These are phyloP conservation scores for Drosophila peninsularis DNA, from an alignment of 2,888 invertebrate species.

Conservation along the genomic window DNA sequence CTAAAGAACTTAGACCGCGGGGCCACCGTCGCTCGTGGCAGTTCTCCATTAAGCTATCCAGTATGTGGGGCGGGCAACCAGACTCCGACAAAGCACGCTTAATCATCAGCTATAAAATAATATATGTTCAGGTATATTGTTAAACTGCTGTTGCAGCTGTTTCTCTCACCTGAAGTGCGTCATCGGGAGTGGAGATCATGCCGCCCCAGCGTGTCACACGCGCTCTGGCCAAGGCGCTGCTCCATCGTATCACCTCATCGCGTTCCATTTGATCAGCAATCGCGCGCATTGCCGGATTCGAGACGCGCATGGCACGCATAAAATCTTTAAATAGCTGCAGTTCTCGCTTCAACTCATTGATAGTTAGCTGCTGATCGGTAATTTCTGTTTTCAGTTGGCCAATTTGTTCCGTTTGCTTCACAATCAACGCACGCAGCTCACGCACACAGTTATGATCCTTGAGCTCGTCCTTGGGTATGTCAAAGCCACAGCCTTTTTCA, in stretches of 20 bases:
- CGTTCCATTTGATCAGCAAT: constrained; percentile 97
- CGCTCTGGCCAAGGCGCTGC: constrained; percentile 91
- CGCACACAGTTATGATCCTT: constrained; percentile 97
- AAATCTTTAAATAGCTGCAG: constrained; percentile 95
- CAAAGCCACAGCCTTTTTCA: constrained; percentile 96
- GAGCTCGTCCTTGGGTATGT: constrained; percentile 97
- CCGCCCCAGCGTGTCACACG: constrained; percentile 98
- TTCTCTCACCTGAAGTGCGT: constrained; percentile 91
- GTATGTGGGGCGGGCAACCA: constrained; percentile 96
- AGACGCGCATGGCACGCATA: constrained; percentile 96
- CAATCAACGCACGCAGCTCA: constrained; percentile 93
- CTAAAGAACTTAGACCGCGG: constrained; percentile 94
- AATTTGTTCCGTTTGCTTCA: constrained; percentile 94
- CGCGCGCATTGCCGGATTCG: constrained; percentile 96
- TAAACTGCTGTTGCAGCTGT: no score
- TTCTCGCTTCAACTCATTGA: constrained; percentile 95
- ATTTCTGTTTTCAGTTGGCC: constrained; percentile 94
- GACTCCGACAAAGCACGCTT: constrained; percentile 96
- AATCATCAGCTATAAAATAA: constrained; percentile 91
- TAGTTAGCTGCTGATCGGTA: constrained; percentile 93
- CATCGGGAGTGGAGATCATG: constrained; percentile 99
- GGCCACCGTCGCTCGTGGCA: constrained; percentile 99
- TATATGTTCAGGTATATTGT: background rate
- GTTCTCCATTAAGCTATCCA: constrained; percentile 98
- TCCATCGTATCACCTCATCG: constrained; percentile 96